These are phyloP conservation scores for Temnothorax unifasciatus DNA, from an alignment of 2,888 invertebrate genomes.

Conservation along the genomic window DNA sequence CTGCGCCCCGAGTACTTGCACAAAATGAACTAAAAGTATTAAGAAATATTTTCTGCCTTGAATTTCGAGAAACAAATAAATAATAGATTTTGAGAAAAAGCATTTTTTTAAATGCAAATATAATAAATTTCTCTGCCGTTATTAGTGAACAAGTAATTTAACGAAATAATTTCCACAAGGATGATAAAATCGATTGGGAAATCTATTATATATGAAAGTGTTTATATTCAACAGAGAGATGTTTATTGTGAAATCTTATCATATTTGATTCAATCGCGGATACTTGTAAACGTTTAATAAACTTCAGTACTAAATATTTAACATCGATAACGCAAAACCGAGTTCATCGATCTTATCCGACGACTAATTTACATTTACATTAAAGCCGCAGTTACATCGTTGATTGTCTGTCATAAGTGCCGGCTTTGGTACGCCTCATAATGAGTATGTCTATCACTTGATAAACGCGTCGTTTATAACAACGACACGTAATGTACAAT, in stretches of 20 bases:
- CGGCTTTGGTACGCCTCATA: conserved; percentile 20
- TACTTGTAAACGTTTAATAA: neutral
- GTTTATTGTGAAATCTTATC: neutral
- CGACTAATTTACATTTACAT: conserved; percentile 27
- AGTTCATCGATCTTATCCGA: conserved; percentile 31
- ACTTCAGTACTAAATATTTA: neutral
- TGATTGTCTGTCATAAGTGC: conserved; percentile 40
- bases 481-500: conserved; percentile 30
- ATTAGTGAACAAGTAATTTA: neutral
- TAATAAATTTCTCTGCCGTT: conserved; percentile 13
- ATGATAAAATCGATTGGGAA: neutral
- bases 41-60: neutral
- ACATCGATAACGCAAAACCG: conserved; percentile 2
- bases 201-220: neutral
- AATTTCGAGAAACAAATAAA: conserved; percentile 21
- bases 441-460: conserved; percentile 37
- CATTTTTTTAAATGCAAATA: neutral
- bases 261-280: neutral
- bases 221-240: neutral
- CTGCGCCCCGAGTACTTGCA: neutral
- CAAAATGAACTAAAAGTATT: neutral
- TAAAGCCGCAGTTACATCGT: conserved; percentile 32
- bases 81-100: neutral
- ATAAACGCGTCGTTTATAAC: conserved; percentile 24
- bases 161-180: neutral